A percentile compares a stretch with the other conserved stretches of the same genome.
Conservation (phyloP, 2,113 vertebrate species). For the Eudyptes chrysolophus region DNA sequence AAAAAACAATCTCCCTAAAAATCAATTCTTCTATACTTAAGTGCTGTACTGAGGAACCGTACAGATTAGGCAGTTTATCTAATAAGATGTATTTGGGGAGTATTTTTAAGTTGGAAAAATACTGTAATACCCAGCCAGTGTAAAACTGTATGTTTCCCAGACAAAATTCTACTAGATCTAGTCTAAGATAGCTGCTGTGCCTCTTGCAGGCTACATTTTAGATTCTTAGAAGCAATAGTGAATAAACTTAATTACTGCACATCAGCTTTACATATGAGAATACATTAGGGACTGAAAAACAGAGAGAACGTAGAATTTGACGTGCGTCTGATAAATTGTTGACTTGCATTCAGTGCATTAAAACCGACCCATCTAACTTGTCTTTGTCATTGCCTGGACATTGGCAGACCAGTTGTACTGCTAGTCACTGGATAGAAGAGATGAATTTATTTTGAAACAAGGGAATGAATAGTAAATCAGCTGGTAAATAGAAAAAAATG, state of each 20-base stretch:
- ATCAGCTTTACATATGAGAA: not conserved
- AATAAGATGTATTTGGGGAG: not conserved
- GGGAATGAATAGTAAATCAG: not conserved
- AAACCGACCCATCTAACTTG: not conserved
- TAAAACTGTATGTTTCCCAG: not conserved
- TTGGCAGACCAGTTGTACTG: not conserved
- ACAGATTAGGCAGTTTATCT: not conserved
- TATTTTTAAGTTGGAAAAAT: not conserved
- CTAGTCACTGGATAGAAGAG: not conserved
- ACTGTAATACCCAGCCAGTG: not conserved
- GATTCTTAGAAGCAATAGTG: not conserved
- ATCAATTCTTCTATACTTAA: not conserved
- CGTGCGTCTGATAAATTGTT: rapidly evolving
- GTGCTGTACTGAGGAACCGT: not conserved
- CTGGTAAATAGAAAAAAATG: not conserved
- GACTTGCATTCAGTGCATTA: not conserved
- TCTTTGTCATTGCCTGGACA: not conserved
- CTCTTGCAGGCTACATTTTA: not conserved
- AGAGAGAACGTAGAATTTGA: not conserved
- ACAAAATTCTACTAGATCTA: not conserved
- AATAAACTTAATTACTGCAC: not conserved
- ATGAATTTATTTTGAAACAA: not conserved
- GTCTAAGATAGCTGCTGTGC: not conserved
- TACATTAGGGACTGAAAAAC: not conserved
- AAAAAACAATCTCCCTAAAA: not conserved